Evolutionary conservation across 2,797 vertebrate species (phyloP), one percentile per base, ranked within the genome.

Genomic region (Enteromius paludinosus): DNA sequence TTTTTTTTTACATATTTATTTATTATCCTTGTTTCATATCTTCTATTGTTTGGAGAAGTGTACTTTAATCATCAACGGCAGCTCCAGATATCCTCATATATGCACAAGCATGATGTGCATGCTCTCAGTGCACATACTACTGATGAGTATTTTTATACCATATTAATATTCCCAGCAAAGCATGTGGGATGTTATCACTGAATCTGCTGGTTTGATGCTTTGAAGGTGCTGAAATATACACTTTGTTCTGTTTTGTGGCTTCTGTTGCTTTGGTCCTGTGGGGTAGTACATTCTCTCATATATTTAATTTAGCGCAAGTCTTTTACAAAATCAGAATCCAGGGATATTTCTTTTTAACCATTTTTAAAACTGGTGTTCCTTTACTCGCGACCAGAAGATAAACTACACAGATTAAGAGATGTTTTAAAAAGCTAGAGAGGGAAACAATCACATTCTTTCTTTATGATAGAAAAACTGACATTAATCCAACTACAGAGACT

Each of bases 1-100:
- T n/a, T 84, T 78, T 47, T 28, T 30, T 89, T 84, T 89, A 89
- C 66, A 85, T 77, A 87, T 87, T 81, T 89, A 89, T 88, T 88
- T 89, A 88, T 89, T 86, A 47, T 84, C 61, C 33, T 33, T 45
- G n/a, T 74, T 73, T 65, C 77, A 54, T 78, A 54, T 11, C 69
- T 52, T 85, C 83, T 79, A 68, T 85, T 78, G 1, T 79, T 83
- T 66, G 15, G 11, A 69, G 41, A 81, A 68, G 77, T 75, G 62
- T 77, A 76, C 78, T 81, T 70, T 75, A 83, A 79, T 77, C 78
- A 66, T 85, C 82, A 52, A 61, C 35, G 81, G 87, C 89, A 90
- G 88, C 86, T 89, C 79, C 85, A 81, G 70, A 82, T 77, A 69
- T 78, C 47, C 79, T 76, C 76, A 43, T 28, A 66, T 38, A 69